Evolutionary conservation across 1,140 invertebrate genomes (phyloP).

Genomic region (Heliconius eleuchia): DNA sequence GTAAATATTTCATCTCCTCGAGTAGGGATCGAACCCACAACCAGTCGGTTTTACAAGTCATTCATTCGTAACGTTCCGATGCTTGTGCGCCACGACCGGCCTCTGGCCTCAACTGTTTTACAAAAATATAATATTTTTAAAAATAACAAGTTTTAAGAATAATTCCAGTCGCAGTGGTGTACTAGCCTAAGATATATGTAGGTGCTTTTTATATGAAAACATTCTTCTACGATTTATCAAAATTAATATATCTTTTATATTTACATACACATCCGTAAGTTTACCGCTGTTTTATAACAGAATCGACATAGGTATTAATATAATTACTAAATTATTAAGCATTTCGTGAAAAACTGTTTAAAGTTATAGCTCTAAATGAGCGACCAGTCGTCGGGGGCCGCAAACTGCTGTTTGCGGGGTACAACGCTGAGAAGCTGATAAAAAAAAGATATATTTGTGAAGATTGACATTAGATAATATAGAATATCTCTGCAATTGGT

Average conservation of each 20-base stretch:
- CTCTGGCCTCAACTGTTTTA: no score
- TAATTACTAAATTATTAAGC: neutral
- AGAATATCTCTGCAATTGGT: neutral
- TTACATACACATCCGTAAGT: neutral
- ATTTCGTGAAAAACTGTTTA: neutral
- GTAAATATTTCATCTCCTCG: no score
- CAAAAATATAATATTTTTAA: no score
- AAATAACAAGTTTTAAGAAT: neutral
- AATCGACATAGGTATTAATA: neutral
- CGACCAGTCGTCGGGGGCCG: no score
- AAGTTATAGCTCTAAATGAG: neutral
- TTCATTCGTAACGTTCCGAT: no score
- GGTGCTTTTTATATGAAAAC: slow-evolving; percentile 40
- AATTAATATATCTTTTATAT: slow-evolving; percentile 50
- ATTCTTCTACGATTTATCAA: slow-evolving; percentile 55
- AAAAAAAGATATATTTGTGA: neutral
- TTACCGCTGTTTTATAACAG: neutral
- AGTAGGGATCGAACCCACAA: no score
- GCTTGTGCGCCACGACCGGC: no score
- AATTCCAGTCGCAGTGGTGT: neutral
- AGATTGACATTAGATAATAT: neutral
- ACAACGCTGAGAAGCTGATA: no score
- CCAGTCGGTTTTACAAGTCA: no score
- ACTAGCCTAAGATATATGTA: neutral
- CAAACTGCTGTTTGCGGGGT: no score